Evolutionary conservation across 2,113 vertebrate genomes (phyloP), one percentile per base, ranked within the genome.

Genomic region (Talpa occidentalis): DNA sequence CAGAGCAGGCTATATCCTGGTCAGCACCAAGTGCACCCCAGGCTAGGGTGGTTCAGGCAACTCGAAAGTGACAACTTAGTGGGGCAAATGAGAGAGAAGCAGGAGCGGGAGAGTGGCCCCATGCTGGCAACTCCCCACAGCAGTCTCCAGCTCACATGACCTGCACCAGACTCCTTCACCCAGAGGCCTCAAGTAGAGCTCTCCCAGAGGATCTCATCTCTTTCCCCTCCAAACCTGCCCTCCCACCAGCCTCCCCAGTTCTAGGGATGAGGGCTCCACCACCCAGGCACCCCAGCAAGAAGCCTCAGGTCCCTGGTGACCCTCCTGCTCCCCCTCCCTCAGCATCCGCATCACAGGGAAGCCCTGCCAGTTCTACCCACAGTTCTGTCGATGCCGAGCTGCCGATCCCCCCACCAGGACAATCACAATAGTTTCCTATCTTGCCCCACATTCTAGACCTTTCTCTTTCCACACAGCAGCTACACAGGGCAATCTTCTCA

Each of bases 51-150:
- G 37, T 10, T 19, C n/a, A 67, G 14, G 19, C 17, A 70, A 78
- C 66, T n/a, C 21, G 30, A 73, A 40, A 49, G 28, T 3, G 35
- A 77, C 17, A 78, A 37, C 59, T 47, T 11, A 35, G 5, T 3
- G 11, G 30, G 12, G 47, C 79, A 28, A 69, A 10, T 10, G 32
- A 82, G 15, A 54, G 26, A 28, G 1, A 28, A 64, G 44, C 60
- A 70, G 59, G 40, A 44, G 37, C n/a, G 4, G 8, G 2, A 82
- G 7, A 12, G 40, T 17, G 35, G 8, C 40, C 32, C 35, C 56
- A 37, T 1, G 30, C 64, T 4, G 0, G 24, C 10, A 32, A 26
- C 14, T n/a, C 10, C 26, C 47, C 10, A 17, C 6, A 7, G 9
- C 59, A 44, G 11, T 47, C 28, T 37, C 85, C 26, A 78, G 28